Evolutionary conservation across 2,888 invertebrate genomes (phyloP).

Genomic region (Lasius fuliginosus): DNA sequence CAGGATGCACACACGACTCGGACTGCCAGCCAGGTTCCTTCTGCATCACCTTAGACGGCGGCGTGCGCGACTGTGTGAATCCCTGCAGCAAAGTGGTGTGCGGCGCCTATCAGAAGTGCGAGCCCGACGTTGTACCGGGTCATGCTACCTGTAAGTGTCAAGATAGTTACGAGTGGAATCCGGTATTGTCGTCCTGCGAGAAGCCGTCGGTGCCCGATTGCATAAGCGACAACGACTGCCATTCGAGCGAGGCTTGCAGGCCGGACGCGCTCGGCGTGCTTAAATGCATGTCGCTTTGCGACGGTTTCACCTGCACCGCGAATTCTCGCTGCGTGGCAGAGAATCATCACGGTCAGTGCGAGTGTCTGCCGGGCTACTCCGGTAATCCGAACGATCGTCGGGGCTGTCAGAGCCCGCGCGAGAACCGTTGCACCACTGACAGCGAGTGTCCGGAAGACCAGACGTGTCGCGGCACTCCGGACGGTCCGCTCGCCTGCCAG

Average conservation of each 20-base stretch:
- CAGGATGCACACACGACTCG: slow-evolving; percentile 89
- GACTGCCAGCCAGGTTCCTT: slow-evolving; percentile 92
- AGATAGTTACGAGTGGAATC: slow-evolving; percentile 94
- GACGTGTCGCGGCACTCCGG: slow-evolving; percentile 89
- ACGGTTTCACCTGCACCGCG: slow-evolving; percentile 93
- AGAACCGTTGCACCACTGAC: slow-evolving; percentile 93
- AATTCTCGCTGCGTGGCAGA: slow-evolving; percentile 93
- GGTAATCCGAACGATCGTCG: slow-evolving; percentile 96
- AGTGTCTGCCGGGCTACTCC: slow-evolving; percentile 93
- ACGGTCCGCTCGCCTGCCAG: slow-evolving; percentile 90
- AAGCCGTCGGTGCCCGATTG: slow-evolving; percentile 96
- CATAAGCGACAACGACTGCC: slow-evolving; percentile 90
- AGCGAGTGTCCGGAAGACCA: slow-evolving; percentile 95
- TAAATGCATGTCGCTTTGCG: slow-evolving; percentile 93
- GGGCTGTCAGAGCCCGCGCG: slow-evolving; percentile 92
- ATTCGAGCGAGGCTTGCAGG: slow-evolving; percentile 90
- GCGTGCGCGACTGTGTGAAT: slow-evolving; percentile 91
- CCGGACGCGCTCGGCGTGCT: slow-evolving; percentile 95
- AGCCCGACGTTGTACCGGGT: slow-evolving; percentile 88
- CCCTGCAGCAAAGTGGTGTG: slow-evolving; percentile 94
- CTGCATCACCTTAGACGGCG: slow-evolving; percentile 89
- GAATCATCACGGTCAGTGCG: slow-evolving; percentile 92
- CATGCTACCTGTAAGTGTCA: slow-evolving; percentile 94
- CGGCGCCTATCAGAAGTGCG: slow-evolving; percentile 93
- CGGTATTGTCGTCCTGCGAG: slow-evolving; percentile 93